Percentiles rank a stretch among this genome's conserved stretches.
These are phyloP conservation scores for Apostichopus californicus DNA, from an alignment of 35 echinoderm and acorn worm species.

Conservation along the genomic window DNA sequence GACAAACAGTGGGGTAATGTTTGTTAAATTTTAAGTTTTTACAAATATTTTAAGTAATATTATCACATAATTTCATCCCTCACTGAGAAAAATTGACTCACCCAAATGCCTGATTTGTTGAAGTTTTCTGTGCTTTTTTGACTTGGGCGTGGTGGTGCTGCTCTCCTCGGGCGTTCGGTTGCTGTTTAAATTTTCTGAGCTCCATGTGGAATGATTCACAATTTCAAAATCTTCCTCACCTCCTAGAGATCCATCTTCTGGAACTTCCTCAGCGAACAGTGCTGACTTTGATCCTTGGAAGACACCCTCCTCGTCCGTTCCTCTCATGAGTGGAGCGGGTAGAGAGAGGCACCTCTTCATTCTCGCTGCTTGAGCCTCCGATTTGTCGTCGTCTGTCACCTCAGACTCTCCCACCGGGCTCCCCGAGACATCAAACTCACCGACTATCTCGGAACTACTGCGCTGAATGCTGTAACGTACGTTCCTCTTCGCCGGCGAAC, in stretches of 20 bases:
- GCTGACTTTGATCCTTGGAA: conserved; percentile 36
- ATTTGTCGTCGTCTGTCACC: not conserved
- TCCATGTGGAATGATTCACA: not conserved
- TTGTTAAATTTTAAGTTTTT: too few relatives aligned
- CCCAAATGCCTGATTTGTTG: conserved; percentile 20
- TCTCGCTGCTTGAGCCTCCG: not conserved
- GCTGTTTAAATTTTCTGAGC: conserved; percentile 33
- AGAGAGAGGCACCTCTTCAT: conserved; percentile 23
- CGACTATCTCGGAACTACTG: not conserved
- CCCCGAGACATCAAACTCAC: not conserved
- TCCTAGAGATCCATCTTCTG: not conserved
- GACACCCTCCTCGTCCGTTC: not conserved
- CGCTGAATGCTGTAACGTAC: not conserved
- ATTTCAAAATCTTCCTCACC: conserved; percentile 28
- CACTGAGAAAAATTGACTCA: conserved; percentile 3
- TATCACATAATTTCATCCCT: too few relatives aligned
- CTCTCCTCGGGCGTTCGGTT: conserved; percentile 20
- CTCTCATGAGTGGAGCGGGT: not conserved
- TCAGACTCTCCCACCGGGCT: not conserved
- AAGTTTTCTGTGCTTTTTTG: conserved; percentile 18
- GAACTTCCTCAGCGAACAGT: not conserved
- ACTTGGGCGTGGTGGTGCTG: not conserved
- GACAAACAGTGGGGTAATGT: too few relatives aligned
- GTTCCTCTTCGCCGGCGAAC: not conserved
- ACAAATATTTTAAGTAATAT: too few relatives aligned